Evolutionary conservation across 2,113 vertebrate genomes (phyloP), one percentile per base, ranked within the genome.

Genomic region (Alouatta palliata): DNA sequence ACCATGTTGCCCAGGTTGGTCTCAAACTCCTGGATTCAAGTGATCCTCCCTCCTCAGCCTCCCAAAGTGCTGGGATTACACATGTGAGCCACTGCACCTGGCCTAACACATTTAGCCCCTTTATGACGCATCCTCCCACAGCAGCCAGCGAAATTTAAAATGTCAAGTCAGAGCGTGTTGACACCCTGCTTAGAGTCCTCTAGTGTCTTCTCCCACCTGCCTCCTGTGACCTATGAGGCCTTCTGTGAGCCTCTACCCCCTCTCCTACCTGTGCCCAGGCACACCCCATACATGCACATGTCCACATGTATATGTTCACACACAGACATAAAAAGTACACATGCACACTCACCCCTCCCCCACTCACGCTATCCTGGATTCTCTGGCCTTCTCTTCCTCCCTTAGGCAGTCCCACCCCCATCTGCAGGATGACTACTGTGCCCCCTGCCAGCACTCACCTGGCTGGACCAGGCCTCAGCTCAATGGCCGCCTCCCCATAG

Each of bases 321-420:
- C 12, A n/a, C 6, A 25, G 8, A 3, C 13, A 2, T 19, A 19
- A 68, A 68, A n/a, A 35, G 35, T n/a, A 6, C 32, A 68, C 21
- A 45, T 6, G 17, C 23, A 13, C 2, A 11, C 3, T 0, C 4
- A 0, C 23, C 49, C 20, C 21, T 1, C 10, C 9, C 8, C 8
- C 9, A 4, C 86, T 87, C 58, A 3, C 16, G 13, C 8, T 16
- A 7, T 4, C 45, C 43, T 61, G 56, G 45, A n/a, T 37, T 83
- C 52, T 83, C 35, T 1, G 3, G 11, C n/a, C 79, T 91, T 21
- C 43, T 7, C 35, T 47, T 64, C 19, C 61, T 75, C 40, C 19
- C 35, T 80, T 32, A 14, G 11, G n/a, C 32, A 25, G 0, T 35
- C 61, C 40, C 13, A 14, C 1, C 0, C 45, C 40, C 5, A 14